Percentiles rank a stretch among this genome's conserved stretches.
Conservation (phyloP, 2,888 invertebrate genomes). For the Cryptus viduatorius region DNA sequence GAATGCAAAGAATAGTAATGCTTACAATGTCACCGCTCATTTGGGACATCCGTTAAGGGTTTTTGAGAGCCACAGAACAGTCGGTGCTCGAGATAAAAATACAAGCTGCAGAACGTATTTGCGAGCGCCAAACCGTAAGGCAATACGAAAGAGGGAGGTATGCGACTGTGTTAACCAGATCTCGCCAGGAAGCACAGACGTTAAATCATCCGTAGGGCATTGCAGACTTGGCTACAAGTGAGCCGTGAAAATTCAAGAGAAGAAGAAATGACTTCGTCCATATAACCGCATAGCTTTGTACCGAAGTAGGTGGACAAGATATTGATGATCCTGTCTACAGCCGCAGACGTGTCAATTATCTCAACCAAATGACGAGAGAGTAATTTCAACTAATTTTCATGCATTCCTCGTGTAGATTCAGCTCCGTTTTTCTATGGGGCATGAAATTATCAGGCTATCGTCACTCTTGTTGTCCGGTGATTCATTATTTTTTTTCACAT, state of each 20-base stretch:
- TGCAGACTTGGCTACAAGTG: conserved; percentile 37
- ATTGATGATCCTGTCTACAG: conserved; percentile 56
- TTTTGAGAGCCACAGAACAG: conserved; percentile 71
- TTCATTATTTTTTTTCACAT: conserved; percentile 52
- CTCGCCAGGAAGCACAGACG: conserved; percentile 77
- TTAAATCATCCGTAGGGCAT: conserved; percentile 77
- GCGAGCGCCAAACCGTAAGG: conserved; percentile 28
- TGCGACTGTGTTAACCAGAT: conserved; percentile 77
- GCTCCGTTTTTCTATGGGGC: conserved; percentile 74
- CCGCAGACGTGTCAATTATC: conserved; percentile 80
- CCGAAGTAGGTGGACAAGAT: conserved; percentile 47
- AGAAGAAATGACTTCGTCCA: conserved; percentile 45
- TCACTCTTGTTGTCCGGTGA: conserved; percentile 60
- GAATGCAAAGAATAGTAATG: background rate
- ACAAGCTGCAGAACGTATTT: conserved; percentile 73
- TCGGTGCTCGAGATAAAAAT: conserved; percentile 79
- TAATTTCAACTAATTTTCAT: conserved; percentile 80
- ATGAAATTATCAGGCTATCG: conserved; percentile 79
- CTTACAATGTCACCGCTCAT: conserved; percentile 69
- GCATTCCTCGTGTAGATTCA: conserved; percentile 75
- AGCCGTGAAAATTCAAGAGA: conserved; percentile 49
- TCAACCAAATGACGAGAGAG: conserved; percentile 66
- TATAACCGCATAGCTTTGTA: conserved; percentile 3
- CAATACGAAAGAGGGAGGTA: conserved; percentile 10
- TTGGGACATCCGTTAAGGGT: conserved; percentile 76